phyloP scores from a whole-genome alignment of 2,113 vertebrate genomes.

The Ciconia stormi region DNA sequence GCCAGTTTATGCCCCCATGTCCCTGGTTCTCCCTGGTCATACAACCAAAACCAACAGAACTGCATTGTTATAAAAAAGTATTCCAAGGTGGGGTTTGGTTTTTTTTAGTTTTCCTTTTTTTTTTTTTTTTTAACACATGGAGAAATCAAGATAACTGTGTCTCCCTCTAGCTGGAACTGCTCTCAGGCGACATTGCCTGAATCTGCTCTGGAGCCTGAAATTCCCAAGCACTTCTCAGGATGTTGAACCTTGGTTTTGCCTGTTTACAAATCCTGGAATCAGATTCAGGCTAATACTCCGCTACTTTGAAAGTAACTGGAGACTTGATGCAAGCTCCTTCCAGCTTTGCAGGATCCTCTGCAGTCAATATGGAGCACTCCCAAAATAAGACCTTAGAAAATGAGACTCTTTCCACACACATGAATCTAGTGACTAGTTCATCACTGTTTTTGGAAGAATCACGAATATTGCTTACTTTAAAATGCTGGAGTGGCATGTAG shows the following conservation, averaged over 20 bases:
- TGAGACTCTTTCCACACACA: background rate
- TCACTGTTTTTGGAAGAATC: background rate
- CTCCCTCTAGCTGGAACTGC: background rate
- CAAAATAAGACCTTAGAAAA: background rate
- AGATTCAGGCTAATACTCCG: background rate
- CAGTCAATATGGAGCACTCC: background rate
- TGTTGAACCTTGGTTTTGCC: background rate
- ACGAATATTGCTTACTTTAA: background rate
- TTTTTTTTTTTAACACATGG: too few relatives aligned
- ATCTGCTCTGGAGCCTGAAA: background rate
- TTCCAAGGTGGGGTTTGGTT: too few relatives aligned
- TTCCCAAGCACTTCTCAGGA: background rate
- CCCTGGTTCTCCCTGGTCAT: background rate
- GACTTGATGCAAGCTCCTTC: background rate
- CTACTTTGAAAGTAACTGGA: background rate
- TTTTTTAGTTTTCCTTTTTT: too few relatives aligned
- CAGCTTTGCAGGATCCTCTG: background rate
- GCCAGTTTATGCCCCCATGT: background rate
- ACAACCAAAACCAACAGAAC: background rate
- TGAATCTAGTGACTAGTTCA: background rate
- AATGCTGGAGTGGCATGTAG: background rate
- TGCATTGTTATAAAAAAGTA: fast-evolving
- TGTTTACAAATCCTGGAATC: background rate
- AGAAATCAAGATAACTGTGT: background rate
- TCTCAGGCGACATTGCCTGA: background rate